Base-by-base conservation (phyloP, 2,113 vertebrate genomes). In the Tragelaphus imberbis region DNA sequence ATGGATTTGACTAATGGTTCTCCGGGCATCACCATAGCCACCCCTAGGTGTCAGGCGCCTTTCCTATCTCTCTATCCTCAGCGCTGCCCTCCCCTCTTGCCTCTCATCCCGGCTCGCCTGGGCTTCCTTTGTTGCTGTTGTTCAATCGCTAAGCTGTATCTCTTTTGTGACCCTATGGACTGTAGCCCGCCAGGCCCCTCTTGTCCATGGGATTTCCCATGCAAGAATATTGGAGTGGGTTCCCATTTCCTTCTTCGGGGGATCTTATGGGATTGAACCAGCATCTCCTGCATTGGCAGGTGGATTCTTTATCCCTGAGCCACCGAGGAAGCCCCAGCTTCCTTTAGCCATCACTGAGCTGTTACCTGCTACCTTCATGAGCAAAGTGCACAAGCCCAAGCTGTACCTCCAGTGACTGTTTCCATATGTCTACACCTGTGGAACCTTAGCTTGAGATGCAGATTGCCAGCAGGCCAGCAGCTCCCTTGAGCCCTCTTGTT, bases 31-130 rank as follows among this genome's bases (percentile, higher is more conserved):
- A 27, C 21, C n/a, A 23, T 53, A 2, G 2, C 19, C 2, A 1
- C 10, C 53, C 30, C 27, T 3, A 59, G 30, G 9, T 0, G 36
- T 19, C 28, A 0, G 5, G 7, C 0, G 13, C 7, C 13, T 5
- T 27, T 2, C 5, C 4, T 16, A 0, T 4, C 16, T 2, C 14
- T 7, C n/a, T 2, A 0, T 10, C 30, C 16, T 2, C 30, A 33
- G 4, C 2, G 12, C 8, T 4, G 0, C 7, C 51, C 2, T 5
- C 2, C 21, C 11, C 7, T 3, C 4, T 8, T 3, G 0, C 12
- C 3, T 7, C 8, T 23, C n/a, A 11, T 17, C 53, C 13, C 0
- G 13, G 49, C 21, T 61, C 23, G 1, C 36, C 17, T 15, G 51
- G 9, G 5, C 51, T 82, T 44, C 1, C 28, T 9, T 55, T 4